Base-by-base conservation (phyloP, 2,797 vertebrate genomes). In the Sciaenops ocellatus region DNA sequence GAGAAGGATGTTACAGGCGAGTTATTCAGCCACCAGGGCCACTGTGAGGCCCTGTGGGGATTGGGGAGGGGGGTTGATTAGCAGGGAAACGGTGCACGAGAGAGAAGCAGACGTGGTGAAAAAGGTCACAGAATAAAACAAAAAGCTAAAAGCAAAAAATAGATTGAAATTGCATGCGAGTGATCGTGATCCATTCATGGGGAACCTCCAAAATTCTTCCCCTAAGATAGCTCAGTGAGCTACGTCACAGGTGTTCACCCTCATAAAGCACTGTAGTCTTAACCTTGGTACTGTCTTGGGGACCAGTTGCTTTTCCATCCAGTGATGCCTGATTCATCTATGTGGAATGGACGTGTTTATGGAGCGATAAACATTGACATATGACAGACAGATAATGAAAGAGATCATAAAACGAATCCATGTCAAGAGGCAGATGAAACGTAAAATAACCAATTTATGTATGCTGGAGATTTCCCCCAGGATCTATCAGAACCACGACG, bases 341-440 rank as follows among this genome's bases (percentile, higher is more conserved):
- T 22, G 72, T 22, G 28, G 71, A 66, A 74, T 71, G 71, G 78
- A 86, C 65, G 51, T 56, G 62, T 90, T 92, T 85, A 85, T 85
- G 73, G 82, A 42, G 76, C 28, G 22, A 90, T 92, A 93, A 91
- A 91, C 80, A 79, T 67, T 83, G 90, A 89, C 87, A 84, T 60
- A 68, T 88, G 88, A 90, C 85, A 84, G 83, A 90, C 85, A 79
- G 87, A 89, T 90, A 85, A 93, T 91, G 78, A 93, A 90, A 90
- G 69, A 86, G 77, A 87, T 89, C 86, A 87, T 89, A 87, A 90
- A 92, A 91, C 51, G 75, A 81, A 85, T 79, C 83, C 79, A 67
- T 87, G 89, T 91, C 89, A 90, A 86, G 80, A 86, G 83, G 79
- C 76, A 79, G 88, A 87, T 87, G 82, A 92, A 90, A 89, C 59